Percentiles rank a stretch among this genome's conserved stretches.
Evolutionary conservation across 1,140 invertebrate genomes (phyloP).

Genomic region (Melanaphis sacchari): DNA sequence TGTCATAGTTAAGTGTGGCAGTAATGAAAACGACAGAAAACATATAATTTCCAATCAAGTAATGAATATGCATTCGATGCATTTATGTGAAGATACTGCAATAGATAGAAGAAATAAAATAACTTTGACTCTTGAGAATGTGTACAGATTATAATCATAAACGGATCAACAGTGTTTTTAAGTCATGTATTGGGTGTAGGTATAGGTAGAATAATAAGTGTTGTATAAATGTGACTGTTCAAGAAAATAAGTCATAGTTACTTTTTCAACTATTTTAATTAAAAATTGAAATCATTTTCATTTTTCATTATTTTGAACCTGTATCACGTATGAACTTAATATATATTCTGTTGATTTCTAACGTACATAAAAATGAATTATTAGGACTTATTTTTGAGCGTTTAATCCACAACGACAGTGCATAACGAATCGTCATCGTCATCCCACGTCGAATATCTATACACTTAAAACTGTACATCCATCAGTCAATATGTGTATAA

Average conservation of each 20-base stretch:
- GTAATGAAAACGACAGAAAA: neutral
- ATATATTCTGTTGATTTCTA: neutral
- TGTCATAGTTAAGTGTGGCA: neutral
- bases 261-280: neutral
- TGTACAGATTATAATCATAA: neutral
- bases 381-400: neutral
- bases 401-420: neutral
- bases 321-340: neutral
- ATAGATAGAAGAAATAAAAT: neutral
- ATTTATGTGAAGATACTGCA: neutral
- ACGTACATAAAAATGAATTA: neutral
- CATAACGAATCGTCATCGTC: neutral
- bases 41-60: neutral
- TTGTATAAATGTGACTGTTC: neutral
- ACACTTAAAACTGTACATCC: neutral
- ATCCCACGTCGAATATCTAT: neutral
- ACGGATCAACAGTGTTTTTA: neutral
- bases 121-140: neutral
- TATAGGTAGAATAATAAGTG: neutral
- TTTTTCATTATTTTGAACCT: neutral
- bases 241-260: neutral
- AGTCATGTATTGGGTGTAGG: neutral
- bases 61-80: constrained; percentile 7
- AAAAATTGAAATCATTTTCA: neutral
- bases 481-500: constrained; percentile 7